A percentile compares a stretch with the other conserved stretches of the same genome.
Conservation (phyloP, 2,888 invertebrate species). For the Priocnemis perturbator region DNA sequence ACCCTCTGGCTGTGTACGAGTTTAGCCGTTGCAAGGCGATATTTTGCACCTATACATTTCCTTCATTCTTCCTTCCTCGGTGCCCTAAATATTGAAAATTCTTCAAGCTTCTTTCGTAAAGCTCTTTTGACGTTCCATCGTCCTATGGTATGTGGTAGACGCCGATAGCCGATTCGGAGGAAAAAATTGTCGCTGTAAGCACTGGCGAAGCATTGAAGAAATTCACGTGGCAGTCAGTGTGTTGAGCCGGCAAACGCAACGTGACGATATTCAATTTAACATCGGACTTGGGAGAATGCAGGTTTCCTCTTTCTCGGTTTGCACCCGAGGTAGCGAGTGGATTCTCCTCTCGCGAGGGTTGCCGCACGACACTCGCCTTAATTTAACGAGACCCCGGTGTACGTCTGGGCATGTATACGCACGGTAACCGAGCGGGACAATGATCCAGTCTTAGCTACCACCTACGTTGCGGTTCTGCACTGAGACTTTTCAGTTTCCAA, state of each 20-base stretch:
- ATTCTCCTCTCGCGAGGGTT: conserved; percentile 3
- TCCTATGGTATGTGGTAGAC: no score
- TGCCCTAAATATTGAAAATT: no score
- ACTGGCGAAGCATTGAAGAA: no score
- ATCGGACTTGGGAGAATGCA: conserved; percentile 35
- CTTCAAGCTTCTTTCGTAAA: no score
- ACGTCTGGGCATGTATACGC: not conserved
- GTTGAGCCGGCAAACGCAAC: conserved; percentile 10
- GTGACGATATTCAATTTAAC: conserved; percentile 39
- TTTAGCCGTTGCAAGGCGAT: no score
- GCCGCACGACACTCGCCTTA: conserved; percentile 11
- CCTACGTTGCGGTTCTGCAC: conserved; percentile 11
- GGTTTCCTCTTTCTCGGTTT: conserved; percentile 13
- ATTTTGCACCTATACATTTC: no score
- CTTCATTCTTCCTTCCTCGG: no score
- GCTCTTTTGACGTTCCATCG: no score
- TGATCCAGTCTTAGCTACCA: conserved; percentile 24
- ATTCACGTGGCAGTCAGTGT: no score
- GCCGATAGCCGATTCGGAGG: no score
- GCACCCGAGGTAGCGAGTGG: not conserved
- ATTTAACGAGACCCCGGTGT: conserved; percentile 28
- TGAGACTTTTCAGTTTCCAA: conserved; percentile 31
- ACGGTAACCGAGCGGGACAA: conserved; percentile 29
- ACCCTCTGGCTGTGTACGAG: no score
- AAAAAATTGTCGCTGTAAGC: no score